Base-by-base conservation (phyloP, 2,113 vertebrate genomes). In the Pachyramphus minor region DNA sequence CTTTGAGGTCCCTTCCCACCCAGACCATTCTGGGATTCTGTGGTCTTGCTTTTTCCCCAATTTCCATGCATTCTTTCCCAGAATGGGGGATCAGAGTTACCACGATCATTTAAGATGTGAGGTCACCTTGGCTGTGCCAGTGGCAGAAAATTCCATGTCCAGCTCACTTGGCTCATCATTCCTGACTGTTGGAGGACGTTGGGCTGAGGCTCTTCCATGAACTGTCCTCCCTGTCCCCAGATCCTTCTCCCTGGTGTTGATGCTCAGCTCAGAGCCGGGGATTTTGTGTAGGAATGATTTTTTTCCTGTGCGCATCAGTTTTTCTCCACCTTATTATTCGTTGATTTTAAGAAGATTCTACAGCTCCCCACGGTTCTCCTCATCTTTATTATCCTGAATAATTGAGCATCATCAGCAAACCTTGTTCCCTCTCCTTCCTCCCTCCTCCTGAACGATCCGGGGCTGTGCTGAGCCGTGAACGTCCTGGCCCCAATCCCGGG, bases 141-240 rank as follows among this genome's bases (percentile, higher is more conserved):
- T 4, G 47, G 13, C 35, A 3, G 14, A 5, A 7, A 7, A 18
- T 47, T 23, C 47, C 47, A 31, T 25, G 11, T 10, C 42, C 25
- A 9, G 31, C n/a, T 74, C 68, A 1, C n/a, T 35, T 17, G 49
- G 58, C 35, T 52, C 33, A 5, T 77, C 2, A 2, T 11, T 66
- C 39, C 52, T 83, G 50, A n/a, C 25, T 1, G 0, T 4, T 24
- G 50, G 11, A 28, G 56, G 72, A 20, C 56, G 2, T 25, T 2
- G 14, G 25, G 71, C 24, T 58, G 63, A 25, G 5, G 2, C n/a
- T 39, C n/a, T 31, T 31, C 42, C 63, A 5, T 14, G 24, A 14
- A 2, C 58, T 45, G 20, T 21, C 27, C n/a, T 5, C 27, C 15
- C 1, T 28, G 16, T 28, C 25, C 45, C 47, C 52, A 12, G 5